Conservation (phyloP, 2,113 vertebrate species). For the Varanus salvator region DNA sequence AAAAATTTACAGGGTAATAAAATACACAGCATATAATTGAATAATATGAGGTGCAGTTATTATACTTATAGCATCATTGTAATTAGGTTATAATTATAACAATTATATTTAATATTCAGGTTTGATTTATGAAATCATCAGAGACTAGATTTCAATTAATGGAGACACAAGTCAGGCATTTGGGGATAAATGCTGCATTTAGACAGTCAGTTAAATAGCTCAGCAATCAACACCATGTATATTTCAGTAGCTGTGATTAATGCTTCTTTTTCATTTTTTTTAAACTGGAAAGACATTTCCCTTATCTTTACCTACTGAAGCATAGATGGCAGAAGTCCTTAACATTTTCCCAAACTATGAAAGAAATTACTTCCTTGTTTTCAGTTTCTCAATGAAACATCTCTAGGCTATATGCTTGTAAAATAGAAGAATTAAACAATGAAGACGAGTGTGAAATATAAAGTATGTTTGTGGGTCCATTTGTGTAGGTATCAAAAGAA, state of each 20-base stretch:
- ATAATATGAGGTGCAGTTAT: slow-evolving; percentile 2
- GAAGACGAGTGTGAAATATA: not conserved
- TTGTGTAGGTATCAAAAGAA: not conserved
- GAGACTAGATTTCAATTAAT: slow-evolving; percentile 19
- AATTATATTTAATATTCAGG: slow-evolving; percentile 35
- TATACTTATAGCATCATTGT: slow-evolving; percentile 7
- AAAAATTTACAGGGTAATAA: slow-evolving; percentile 3
- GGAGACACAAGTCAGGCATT: slow-evolving; percentile 6
- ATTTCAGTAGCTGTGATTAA: not conserved
- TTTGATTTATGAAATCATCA: slow-evolving; percentile 21
- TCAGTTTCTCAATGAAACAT: not conserved
- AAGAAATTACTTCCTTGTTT: not conserved
- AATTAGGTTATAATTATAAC: slow-evolving; percentile 24
- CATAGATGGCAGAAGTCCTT: not conserved
- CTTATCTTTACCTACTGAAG: not conserved
- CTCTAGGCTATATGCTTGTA: not conserved
- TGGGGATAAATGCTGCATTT: slow-evolving; percentile 2
- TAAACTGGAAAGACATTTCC: not conserved
- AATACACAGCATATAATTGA: slow-evolving; percentile 5
- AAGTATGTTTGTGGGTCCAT: not conserved
- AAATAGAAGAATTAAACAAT: slow-evolving; percentile 5
- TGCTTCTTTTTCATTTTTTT: not conserved
- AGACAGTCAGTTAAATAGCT: slow-evolving; percentile 14
- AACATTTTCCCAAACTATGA: not conserved
- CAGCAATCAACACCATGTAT: slow-evolving; percentile 26